Evolutionary conservation across 2,113 vertebrate species (phyloP).

Genomic region (Crotophaga sulcirostris): DNA sequence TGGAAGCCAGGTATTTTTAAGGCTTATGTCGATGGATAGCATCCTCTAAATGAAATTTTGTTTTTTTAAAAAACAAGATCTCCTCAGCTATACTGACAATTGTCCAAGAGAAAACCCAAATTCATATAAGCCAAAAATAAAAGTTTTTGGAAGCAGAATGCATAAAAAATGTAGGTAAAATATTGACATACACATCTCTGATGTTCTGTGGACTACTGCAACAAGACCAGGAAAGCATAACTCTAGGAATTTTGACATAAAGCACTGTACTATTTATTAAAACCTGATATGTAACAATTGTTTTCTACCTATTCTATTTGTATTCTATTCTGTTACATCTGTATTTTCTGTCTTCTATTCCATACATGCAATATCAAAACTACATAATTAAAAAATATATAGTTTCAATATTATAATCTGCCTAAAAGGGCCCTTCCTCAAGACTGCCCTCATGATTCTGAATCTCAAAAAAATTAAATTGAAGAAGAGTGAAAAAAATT

Average conservation of each 20-base stretch:
- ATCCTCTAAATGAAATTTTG: not conserved
- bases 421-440: not conserved
- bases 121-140: not conserved
- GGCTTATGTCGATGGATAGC: not conserved
- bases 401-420: not conserved
- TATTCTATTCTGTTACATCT: too few species aligned
- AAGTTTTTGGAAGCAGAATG: not conserved
- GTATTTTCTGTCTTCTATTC: not conserved
- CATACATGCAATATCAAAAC: not conserved
- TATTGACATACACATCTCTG: not conserved
- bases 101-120: not conserved
- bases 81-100: not conserved
- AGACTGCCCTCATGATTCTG: not conserved
- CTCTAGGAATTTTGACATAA: not conserved
- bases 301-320: too few species aligned
- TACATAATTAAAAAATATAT: rapidly evolving
- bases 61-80: not conserved
- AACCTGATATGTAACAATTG: not conserved
- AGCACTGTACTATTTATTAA: not conserved
- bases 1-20: not conserved
- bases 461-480: not conserved
- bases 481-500: not conserved
- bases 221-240: not conserved
- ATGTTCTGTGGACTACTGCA: not conserved
- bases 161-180: not conserved